Evolutionary conservation across 2,888 invertebrate genomes (phyloP).

Genomic region (Yponomeuta evonymella): DNA sequence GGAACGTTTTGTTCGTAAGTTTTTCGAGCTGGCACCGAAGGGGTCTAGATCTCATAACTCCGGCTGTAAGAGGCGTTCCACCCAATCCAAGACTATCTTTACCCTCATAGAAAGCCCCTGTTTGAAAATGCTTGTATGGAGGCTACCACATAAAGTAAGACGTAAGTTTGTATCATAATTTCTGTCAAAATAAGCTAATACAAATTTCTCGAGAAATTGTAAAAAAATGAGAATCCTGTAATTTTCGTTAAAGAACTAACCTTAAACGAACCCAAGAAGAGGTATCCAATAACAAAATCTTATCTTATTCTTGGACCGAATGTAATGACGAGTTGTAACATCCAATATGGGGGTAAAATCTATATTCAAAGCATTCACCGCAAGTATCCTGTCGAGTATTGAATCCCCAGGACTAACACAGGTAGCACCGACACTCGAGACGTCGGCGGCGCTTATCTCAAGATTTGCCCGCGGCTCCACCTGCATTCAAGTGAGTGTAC

Average conservation of each 20-base stretch:
- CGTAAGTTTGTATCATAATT: too few relatives aligned
- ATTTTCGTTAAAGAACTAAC: too few relatives aligned
- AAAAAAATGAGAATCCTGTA: too few relatives aligned
- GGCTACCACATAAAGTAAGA: too few relatives aligned
- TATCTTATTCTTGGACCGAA: background rate
- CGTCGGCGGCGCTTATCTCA: slow-evolving; percentile 48
- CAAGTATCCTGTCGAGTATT: slow-evolving; percentile 7
- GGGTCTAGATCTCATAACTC: slow-evolving; percentile 19
- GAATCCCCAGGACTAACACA: slow-evolving; percentile 30
- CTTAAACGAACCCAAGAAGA: too few relatives aligned
- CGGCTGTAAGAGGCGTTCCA: slow-evolving; percentile 13
- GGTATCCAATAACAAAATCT: too few relatives aligned
- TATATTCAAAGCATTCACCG: slow-evolving; percentile 4
- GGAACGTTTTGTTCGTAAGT: background rate
- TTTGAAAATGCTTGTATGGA: too few relatives aligned
- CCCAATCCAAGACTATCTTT: slow-evolving; percentile 11
- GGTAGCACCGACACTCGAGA: slow-evolving; percentile 61
- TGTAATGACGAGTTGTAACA: background rate
- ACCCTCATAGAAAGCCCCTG: background rate
- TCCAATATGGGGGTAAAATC: background rate
- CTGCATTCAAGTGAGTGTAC: slow-evolving; percentile 9
- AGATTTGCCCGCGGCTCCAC: slow-evolving; percentile 30
- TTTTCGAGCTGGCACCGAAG: slow-evolving; percentile 13
- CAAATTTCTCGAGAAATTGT: too few relatives aligned
- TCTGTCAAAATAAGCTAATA: too few relatives aligned